Conservation (phyloP, 1,140 invertebrate species). For the Platyscapa corneri region DNA sequence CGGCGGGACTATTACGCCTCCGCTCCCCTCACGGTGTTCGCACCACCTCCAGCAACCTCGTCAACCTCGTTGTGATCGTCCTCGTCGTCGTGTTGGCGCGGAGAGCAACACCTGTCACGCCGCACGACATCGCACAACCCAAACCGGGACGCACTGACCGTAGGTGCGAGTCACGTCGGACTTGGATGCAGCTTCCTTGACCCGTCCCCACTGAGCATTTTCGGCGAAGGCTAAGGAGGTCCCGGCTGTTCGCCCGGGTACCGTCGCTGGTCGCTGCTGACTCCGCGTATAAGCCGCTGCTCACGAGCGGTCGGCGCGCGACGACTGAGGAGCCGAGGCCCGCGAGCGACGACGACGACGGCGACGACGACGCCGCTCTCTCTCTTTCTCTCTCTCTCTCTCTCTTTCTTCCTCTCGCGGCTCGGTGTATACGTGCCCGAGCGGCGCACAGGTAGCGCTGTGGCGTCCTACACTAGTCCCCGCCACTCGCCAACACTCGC, state of each 20-base stretch:
- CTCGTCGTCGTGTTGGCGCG: background rate
- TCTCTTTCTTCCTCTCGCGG: background rate
- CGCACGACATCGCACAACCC: constrained; percentile 2
- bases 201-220: background rate
- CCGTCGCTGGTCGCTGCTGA: too few species aligned
- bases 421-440: background rate
- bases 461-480: too few species aligned
- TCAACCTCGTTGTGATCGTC: background rate
- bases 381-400: constrained; percentile 1
- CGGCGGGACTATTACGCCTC: background rate
- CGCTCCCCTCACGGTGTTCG: background rate
- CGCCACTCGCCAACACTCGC: too few species aligned
- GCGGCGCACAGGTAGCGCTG: background rate
- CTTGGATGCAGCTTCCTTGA: too few species aligned
- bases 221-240: background rate
- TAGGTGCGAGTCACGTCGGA: constrained; percentile 16
- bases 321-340: constrained; percentile 9
- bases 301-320: constrained; percentile 28
- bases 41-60: constrained; percentile 14
- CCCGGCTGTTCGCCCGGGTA: background rate
- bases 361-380: background rate
- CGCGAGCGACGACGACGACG: background rate
- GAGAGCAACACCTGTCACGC: constrained; percentile 26
- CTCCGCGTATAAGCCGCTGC: constrained; percentile 3
- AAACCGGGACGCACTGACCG: too few species aligned